Conservation (phyloP, 2,888 invertebrate genomes). For the Dascillus cervinus region DNA sequence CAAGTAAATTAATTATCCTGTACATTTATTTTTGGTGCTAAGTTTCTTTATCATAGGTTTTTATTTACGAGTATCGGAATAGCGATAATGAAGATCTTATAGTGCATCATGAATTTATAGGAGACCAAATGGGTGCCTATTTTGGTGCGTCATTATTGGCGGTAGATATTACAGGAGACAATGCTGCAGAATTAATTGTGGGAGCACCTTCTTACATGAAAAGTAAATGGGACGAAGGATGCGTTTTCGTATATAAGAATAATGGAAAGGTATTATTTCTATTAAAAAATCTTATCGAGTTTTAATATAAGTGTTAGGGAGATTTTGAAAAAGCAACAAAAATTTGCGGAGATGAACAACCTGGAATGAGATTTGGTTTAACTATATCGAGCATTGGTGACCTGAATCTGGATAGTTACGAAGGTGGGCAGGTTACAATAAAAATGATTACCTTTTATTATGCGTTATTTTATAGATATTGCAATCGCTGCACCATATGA, state of each 20-base stretch:
- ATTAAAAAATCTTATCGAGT: background rate
- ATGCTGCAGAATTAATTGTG: conserved; percentile 53
- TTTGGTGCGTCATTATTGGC: conserved; percentile 57
- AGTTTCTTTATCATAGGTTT: conserved; percentile 11
- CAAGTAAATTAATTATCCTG: no score
- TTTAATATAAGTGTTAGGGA: conserved; percentile 10
- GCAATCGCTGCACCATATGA: conserved; percentile 61
- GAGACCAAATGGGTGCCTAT: conserved; percentile 52
- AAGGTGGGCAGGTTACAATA: conserved; percentile 38
- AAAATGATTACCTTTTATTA: background rate
- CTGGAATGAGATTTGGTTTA: conserved; percentile 48
- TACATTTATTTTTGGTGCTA: background rate
- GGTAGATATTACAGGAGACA: conserved; percentile 56
- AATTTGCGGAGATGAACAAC: conserved; percentile 19
- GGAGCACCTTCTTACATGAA: conserved; percentile 48
- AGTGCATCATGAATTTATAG: conserved; percentile 32
- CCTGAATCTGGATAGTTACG: conserved; percentile 59
- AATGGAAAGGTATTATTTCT: conserved; percentile 32
- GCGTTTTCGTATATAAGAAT: conserved; percentile 50
- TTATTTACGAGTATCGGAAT: conserved; percentile 15
- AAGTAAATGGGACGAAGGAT: conserved; percentile 49
- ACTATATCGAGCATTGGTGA: conserved; percentile 54
- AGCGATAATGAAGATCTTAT: conserved; percentile 14
- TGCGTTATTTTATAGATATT: conserved; percentile 44
- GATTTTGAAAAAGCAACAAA: conserved; percentile 12